Evolutionary conservation across 53 echinoderm and acorn worm genomes (phyloP), one percentile per base, ranked within the genome.

Genomic region (Temnopleurus reevesii): DNA sequence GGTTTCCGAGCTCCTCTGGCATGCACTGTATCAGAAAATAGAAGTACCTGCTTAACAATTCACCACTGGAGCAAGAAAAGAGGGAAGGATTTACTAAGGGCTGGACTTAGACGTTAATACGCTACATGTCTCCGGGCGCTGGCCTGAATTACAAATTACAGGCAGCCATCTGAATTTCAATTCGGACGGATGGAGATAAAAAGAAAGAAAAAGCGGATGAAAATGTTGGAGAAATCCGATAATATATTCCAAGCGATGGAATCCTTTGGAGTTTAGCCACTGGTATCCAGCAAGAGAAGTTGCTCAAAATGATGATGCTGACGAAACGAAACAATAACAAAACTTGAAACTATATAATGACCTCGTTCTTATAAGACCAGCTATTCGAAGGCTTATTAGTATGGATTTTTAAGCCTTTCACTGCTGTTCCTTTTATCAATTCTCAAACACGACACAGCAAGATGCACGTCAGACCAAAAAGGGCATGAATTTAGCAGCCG

Each of bases 211-310:
- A 79, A 30, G 51, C 30, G 28, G 79, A 47, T 13, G 29, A 71
- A 15, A 47, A 38, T 49, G 49, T 27, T 49, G 49, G 79, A 79
- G 79, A 79, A 79, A 79, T 79, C 79, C 79, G 49, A 47, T 49
- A 79, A 79, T 79, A 79, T 79, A 79, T 79, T 79, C 79, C 79
- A 79, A 79, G 71, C 41, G 71, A 71, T 36, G 43, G 23, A 15
- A 3, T 8, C 8, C 33, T 41, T 41, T 71, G 36, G 19, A 71
- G 71, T 41, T 41, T 41, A 21, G 21, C 71, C 71, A 8, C 71
- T 71, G 71, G 71, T 71, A 71, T 41, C 41, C 71, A 41, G 17
- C 31, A 4, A 63, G 63, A 33, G 33, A 63, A n/a, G n/a, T n/a
- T n/a, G n/a, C n/a, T n/a, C n/a, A n/a, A n/a, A n/a, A n/a, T n/a